phyloP scores from a whole-genome alignment of 1,140 invertebrate species.

The Trichomalopsis sarcophagae region DNA sequence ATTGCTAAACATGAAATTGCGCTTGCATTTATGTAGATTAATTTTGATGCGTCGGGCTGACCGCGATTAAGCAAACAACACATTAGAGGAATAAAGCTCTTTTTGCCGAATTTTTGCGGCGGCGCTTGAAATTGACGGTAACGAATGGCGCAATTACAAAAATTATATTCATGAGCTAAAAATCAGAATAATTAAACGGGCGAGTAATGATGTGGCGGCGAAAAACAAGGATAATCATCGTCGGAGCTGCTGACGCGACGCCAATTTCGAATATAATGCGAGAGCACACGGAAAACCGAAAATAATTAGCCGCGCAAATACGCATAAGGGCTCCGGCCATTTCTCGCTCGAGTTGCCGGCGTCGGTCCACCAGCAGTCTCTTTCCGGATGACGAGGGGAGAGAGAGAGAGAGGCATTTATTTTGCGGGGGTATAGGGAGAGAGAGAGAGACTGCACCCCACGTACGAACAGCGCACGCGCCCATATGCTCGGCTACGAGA shows the following conservation, averaged over 20 bases:
- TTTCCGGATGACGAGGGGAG: constrained; percentile 52
- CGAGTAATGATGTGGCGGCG: neutral
- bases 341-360: constrained; percentile 65
- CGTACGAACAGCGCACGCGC: constrained; percentile 56
- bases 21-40: constrained; percentile 4
- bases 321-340: constrained; percentile 59
- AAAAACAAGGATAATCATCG: neutral
- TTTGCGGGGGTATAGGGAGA: constrained; percentile 59
- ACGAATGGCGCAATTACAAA: neutral
- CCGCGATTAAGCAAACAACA: neutral
- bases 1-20: neutral
- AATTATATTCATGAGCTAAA: neutral
- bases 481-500: constrained; percentile 70
- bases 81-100: neutral
- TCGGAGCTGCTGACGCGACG: too few relatives aligned
- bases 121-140: too few relatives aligned
- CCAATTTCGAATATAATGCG: neutral
- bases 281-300: constrained; percentile 59
- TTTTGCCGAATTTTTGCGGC: neutral
- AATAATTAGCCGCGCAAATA: constrained; percentile 73
- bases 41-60: neutral
- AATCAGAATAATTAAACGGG: neutral
- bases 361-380: constrained; percentile 11
- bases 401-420: constrained; percentile 69
- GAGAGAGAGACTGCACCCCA: constrained; percentile 58